Conservation (phyloP, 2,888 invertebrate genomes). For the Amiota communis region DNA sequence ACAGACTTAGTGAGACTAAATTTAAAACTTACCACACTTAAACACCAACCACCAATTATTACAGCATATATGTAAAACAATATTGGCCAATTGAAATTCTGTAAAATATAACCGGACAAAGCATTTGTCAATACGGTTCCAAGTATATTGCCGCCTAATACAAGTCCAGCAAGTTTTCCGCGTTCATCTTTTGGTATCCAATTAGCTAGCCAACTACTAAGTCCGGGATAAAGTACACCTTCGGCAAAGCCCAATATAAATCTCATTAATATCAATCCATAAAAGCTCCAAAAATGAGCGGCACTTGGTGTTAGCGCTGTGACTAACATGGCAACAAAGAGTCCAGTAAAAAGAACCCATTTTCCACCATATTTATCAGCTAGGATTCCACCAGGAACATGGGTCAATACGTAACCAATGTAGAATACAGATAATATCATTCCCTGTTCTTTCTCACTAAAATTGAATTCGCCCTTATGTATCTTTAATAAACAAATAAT, state of each 20-base stretch:
- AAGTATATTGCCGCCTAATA: slow-evolving; percentile 83
- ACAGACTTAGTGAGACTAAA: neutral
- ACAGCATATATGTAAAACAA: slow-evolving; percentile 85
- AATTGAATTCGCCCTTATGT: slow-evolving; percentile 74
- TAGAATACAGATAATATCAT: slow-evolving; percentile 85
- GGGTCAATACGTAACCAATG: slow-evolving; percentile 85
- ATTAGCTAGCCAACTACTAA: slow-evolving; percentile 83
- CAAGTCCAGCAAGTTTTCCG: slow-evolving; percentile 82
- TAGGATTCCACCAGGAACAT: slow-evolving; percentile 84
- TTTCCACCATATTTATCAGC: slow-evolving; percentile 88
- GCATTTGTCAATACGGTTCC: slow-evolving; percentile 77
- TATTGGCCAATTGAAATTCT: slow-evolving; percentile 80
- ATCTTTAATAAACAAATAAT: no score
- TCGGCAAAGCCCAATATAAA: slow-evolving; percentile 86
- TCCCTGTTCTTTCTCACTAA: slow-evolving; percentile 80
- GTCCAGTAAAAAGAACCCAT: slow-evolving; percentile 84
- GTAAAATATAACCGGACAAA: slow-evolving; percentile 80
- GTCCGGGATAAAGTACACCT: slow-evolving; percentile 86
- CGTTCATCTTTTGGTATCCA: slow-evolving; percentile 86
- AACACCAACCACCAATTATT: slow-evolving; percentile 80
- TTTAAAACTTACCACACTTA: slow-evolving; percentile 75
- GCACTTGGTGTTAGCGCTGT: slow-evolving; percentile 85
- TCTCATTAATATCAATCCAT: slow-evolving; percentile 80
- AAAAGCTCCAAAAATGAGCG: slow-evolving; percentile 77
- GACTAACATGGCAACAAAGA: slow-evolving; percentile 84